These are phyloP conservation scores for Furcifer pardalis DNA, from an alignment of 2,797 vertebrate species.

Conservation along the genomic window DNA sequence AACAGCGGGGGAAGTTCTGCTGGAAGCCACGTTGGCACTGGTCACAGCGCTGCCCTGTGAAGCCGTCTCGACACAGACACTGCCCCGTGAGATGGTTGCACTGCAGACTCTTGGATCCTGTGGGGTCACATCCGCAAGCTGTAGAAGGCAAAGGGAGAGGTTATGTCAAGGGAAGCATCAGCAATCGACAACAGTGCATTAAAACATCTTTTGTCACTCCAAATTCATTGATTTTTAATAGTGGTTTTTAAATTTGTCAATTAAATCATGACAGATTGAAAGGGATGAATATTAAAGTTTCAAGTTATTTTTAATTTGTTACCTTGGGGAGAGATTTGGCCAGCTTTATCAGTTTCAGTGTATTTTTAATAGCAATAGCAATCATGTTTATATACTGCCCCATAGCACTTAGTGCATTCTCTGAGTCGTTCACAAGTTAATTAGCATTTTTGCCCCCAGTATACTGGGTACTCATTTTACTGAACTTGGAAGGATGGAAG, in stretches of 20 bases:
- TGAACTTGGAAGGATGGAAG: too few species aligned
- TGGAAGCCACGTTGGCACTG: slow-evolving; percentile 83
- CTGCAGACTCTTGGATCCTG: slow-evolving; percentile 78
- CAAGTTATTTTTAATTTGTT: background rate
- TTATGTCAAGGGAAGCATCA: background rate
- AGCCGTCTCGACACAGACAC: slow-evolving; percentile 81
- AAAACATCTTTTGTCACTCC: background rate
- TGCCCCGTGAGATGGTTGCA: slow-evolving; percentile 80
- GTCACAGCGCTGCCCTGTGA: slow-evolving; percentile 77
- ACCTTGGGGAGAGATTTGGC: too few species aligned
- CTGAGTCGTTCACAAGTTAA: too few species aligned
- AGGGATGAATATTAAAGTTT: background rate
- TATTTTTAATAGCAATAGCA: too few species aligned
- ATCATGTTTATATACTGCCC: too few species aligned
- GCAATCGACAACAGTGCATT: background rate
- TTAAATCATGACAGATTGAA: too few species aligned
- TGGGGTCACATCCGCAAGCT: slow-evolving; percentile 84
- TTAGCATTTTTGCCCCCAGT: too few species aligned
- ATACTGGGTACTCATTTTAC: too few species aligned
- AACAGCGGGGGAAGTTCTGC: slow-evolving; percentile 82
- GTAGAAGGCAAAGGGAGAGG: slow-evolving; percentile 17
- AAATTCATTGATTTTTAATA: too few species aligned
- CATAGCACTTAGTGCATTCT: too few species aligned
- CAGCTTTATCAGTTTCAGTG: too few species aligned
- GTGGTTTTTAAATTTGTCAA: background rate